Percentiles rank a stretch among this genome's conserved stretches.
These are phyloP conservation scores for Tringa solitaria DNA, from an alignment of 2,113 vertebrate genomes.

Conservation along the genomic window DNA sequence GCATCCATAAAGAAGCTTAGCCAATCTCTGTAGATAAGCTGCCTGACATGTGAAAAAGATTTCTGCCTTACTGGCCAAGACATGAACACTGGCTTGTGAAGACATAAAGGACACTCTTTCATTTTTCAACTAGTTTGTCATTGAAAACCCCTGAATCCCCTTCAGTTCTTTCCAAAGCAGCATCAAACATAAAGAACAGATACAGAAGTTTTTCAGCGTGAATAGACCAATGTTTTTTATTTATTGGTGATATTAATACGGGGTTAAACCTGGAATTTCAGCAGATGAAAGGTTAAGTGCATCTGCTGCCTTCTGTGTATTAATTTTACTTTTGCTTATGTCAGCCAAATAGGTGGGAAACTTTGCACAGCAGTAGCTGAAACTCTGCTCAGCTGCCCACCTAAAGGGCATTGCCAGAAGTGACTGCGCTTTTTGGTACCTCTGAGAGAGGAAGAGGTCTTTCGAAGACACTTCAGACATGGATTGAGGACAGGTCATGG, in stretches of 20 bases:
- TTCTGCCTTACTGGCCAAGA: background rate
- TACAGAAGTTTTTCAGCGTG: background rate
- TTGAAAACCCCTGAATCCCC: background rate
- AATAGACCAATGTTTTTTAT: background rate
- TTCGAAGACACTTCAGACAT: rapidly evolving
- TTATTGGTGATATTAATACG: background rate
- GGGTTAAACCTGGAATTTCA: background rate
- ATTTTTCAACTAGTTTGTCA: background rate
- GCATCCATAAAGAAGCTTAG: background rate
- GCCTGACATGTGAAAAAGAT: background rate
- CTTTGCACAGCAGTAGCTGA: background rate
- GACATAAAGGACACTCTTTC: background rate
- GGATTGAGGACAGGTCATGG: background rate
- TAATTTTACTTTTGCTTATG: background rate
- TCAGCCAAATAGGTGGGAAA: background rate
- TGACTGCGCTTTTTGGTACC: rapidly evolving
- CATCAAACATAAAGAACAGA: background rate
- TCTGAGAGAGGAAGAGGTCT: background rate
- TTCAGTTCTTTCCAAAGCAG: background rate
- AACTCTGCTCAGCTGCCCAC: background rate
- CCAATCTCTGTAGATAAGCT: background rate
- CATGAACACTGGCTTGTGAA: background rate
- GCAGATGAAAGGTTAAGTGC: background rate
- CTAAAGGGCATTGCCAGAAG: background rate
- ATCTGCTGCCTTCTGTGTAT: background rate